Conservation (phyloP, 2,797 vertebrate genomes). For the Lates japonicus region DNA sequence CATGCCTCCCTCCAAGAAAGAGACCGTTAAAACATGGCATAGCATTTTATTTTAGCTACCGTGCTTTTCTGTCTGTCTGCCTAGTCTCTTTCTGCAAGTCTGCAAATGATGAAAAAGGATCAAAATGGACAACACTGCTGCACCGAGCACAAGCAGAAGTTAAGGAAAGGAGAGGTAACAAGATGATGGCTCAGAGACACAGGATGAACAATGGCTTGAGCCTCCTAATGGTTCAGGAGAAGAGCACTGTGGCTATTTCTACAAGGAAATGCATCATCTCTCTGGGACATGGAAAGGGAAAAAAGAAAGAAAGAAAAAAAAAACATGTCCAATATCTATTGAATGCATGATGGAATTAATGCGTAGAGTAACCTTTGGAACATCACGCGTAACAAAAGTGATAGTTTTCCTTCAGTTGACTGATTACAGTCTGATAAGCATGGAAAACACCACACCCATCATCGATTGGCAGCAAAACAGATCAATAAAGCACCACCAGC, state of each 20-base stretch:
- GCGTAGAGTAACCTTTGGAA: conserved; percentile 80
- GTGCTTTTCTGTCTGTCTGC: conserved; percentile 44
- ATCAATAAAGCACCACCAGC: conserved; percentile 83
- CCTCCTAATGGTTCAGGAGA: conserved; percentile 72
- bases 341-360: conserved; percentile 79
- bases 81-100: conserved; percentile 55
- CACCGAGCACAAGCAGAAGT: conserved; percentile 55
- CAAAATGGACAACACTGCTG: conserved; percentile 60
- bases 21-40: conserved; percentile 60
- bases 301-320: conserved; percentile 49
- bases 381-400: conserved; percentile 82
- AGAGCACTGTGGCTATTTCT: conserved; percentile 61
- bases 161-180: conserved; percentile 62
- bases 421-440: conserved; percentile 88
- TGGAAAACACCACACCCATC: conserved; percentile 87
- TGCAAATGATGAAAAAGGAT: conserved; percentile 68
- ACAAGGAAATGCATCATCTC: conserved; percentile 76
- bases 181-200: conserved; percentile 58
- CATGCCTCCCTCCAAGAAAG: conserved; percentile 41
- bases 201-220: conserved; percentile 72
- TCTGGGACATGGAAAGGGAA: conserved; percentile 50
- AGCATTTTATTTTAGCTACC: conserved; percentile 61
- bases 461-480: conserved; percentile 87
- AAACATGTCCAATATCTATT: conserved; percentile 67
- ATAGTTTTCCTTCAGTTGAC: conserved; percentile 87